Evolutionary conservation across 2,113 vertebrate species (phyloP), one percentile per base, ranked within the genome.

Genomic region (Anhinga rufa): DNA sequence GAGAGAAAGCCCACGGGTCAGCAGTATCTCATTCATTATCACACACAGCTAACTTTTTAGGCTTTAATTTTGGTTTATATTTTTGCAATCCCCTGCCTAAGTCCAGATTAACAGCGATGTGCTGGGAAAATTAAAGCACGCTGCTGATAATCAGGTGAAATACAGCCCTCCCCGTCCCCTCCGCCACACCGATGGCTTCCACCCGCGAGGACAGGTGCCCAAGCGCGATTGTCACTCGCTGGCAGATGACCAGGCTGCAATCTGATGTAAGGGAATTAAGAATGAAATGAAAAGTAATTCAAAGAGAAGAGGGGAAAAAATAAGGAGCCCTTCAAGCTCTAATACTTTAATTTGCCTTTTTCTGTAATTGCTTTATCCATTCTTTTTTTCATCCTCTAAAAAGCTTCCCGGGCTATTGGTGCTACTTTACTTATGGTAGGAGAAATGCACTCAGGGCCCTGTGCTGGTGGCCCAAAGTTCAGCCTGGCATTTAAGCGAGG

Each of bases 1-100:
- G 92, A 85, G 78, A 80, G 51, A 82, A 87, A 86, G 92, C 92
- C 92, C 78, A 28, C 7, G 34, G 91, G 95, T 95, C 96, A 95
- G 90, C 71, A 64, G 17, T 65, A 83, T 77, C 95, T 89, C 92
- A 91, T 95, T 89, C 93, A 83, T 94, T 92, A 96, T 94, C 88
- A 66, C 90, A 84, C 61, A 24, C 10, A 4, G 62, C 64, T 62
- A 19, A 40, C 82, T 88, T 93, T 72, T 91, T n/a, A 32, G 36
- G 46, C 91, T 93, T 76, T 90, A 69, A 82, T 89, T 68, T 60
- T 38, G 70, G 9, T 91, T 86, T 69, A 64, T 74, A 42, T 81
- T 88, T 57, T 38, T 32, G 78, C 90, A 71, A 32, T 60, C 54
- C 75, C 32, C 82, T 81, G 77, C 70, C 64, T 32, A 12, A 0